Conservation (phyloP, 2,113 vertebrate genomes). For the Plecotus auritus region DNA sequence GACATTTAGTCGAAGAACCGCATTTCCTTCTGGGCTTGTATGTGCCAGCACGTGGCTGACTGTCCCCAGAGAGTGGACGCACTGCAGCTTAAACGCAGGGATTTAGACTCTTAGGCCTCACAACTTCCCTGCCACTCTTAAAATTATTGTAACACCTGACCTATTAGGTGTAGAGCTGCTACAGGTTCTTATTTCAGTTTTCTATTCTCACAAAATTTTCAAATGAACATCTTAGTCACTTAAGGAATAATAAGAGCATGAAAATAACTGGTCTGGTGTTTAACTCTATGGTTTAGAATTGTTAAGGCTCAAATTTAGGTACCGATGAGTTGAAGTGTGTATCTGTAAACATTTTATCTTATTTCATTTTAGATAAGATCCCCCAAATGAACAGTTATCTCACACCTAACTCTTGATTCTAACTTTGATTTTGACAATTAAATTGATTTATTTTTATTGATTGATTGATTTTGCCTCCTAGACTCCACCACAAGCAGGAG, state of each 20-base stretch:
- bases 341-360: neutral
- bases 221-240: neutral
- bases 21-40: neutral
- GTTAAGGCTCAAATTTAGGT: neutral
- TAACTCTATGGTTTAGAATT: neutral
- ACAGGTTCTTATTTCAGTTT: neutral
- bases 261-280: neutral
- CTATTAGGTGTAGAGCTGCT: neutral
- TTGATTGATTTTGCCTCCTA: conserved; percentile 65
- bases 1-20: neutral
- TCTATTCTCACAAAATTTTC: neutral
- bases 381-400: neutral
- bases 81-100: neutral
- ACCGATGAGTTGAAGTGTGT: neutral
- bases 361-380: neutral
- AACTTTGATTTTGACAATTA: neutral
- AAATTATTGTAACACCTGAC: neutral
- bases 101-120: neutral
- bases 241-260: neutral
- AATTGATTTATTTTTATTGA: neutral
- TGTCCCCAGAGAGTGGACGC: neutral
- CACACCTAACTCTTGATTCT: neutral
- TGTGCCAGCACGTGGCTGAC: neutral
- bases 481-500: conserved; percentile 79
- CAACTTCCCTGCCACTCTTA: neutral